Percentiles rank a stretch among this genome's conserved stretches.
Evolutionary conservation across 2,888 invertebrate genomes (phyloP).

Genomic region (Bombyx huttoni): DNA sequence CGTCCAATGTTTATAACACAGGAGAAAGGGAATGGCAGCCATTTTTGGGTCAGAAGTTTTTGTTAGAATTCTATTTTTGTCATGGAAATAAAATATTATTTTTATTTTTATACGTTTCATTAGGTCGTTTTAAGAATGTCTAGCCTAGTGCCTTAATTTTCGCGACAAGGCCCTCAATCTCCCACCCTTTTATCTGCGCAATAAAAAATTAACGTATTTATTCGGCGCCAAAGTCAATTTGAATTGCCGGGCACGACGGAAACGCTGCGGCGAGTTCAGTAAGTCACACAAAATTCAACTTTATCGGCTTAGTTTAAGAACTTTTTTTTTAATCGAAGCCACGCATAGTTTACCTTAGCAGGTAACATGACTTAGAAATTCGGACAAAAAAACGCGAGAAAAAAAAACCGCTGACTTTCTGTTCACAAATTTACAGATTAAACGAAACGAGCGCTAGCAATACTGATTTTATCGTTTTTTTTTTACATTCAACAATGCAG

Average conservation of each 20-base stretch:
- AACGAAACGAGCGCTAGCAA: slow-evolving; percentile 31
- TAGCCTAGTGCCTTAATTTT: too few species aligned
- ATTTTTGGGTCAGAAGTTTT: too few species aligned
- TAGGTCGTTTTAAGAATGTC: too few species aligned
- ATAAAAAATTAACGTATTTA: background rate
- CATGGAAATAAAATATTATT: too few species aligned
- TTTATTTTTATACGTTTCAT: too few species aligned
- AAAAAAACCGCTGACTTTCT: slow-evolving; percentile 58
- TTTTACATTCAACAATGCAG: too few species aligned
- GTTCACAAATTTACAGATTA: slow-evolving; percentile 43
- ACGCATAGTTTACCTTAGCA: slow-evolving; percentile 24
- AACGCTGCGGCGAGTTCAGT: slow-evolving; percentile 10
- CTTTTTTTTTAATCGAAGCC: background rate
- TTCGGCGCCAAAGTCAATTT: slow-evolving; percentile 17
- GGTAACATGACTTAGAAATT: slow-evolving; percentile 49
- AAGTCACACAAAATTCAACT: slow-evolving; percentile 23
- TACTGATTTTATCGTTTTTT: too few species aligned
- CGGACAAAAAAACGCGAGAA: slow-evolving; percentile 36
- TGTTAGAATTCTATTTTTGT: too few species aligned
- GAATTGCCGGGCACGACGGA: slow-evolving; percentile 13
- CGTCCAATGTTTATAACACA: too few species aligned
- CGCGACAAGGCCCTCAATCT: too few species aligned
- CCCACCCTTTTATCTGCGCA: too few species aligned
- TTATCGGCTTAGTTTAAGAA: slow-evolving; percentile 11
- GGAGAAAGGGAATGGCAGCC: too few species aligned